Evolutionary conservation across 2,113 vertebrate genomes (phyloP), one percentile per base, ranked within the genome.

Genomic region (Euleptes europaea): DNA sequence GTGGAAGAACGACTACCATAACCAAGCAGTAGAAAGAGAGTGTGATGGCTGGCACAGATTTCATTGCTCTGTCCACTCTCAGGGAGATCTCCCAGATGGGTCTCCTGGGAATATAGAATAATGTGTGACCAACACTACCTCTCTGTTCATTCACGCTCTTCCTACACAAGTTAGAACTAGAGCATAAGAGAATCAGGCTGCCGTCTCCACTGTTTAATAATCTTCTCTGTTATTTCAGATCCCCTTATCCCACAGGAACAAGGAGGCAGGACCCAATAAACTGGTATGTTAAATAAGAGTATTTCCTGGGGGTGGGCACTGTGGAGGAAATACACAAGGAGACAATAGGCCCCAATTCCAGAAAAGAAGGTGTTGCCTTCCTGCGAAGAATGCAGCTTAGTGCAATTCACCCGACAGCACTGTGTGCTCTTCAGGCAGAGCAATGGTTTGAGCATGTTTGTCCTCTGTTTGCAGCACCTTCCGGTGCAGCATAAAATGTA

Each of bases 141-240:
- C 86, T 89, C 28, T 14, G 15, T 88, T 93, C 80, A 38, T 31
- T 82, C 89, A 87, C 75, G 86, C 78, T 80, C 91, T 90, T 70
- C n/a, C 91, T 89, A 83, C 91, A 1, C 84, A 84, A 95, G 93
- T 93, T 91, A 87, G 90, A 63, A 78, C 82, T 91, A 88, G 90
- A 65, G 80, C 83, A 89, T 96, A 96, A 96, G 95, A 96, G 88
- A 96, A 97, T 96, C 95, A 96, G 84, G 76, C 84, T 88, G 92
- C 93, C 91, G 95, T 94, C 94, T 94, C 94, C 90, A 83, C 72
- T 84, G 90, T 86, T 92, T 97, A 96, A 97, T 95, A n/a, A n/a
- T n/a, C 95, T 93, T 88, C 89, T 90, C 95, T 94, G 95, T 95
- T 95, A 95, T 92, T 95, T 94, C 93, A 95, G 95, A 97, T 94